A percentile compares a stretch with the other conserved stretches of the same genome.
These are phyloP conservation scores for Poeciliopsis occidentalis DNA, from an alignment of 2,113 vertebrate species.

Conservation along the genomic window DNA sequence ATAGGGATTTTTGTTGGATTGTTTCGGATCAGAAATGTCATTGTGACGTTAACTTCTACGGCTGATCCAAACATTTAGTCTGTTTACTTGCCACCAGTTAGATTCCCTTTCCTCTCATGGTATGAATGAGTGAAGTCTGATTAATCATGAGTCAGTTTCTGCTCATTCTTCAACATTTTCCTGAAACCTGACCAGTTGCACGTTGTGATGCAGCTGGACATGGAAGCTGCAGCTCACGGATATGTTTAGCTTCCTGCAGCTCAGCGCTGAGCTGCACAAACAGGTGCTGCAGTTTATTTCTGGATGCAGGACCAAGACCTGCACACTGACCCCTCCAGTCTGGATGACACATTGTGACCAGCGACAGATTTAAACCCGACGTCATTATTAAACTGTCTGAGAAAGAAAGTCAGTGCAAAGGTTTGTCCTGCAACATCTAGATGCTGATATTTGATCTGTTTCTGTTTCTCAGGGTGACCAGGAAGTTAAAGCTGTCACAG, in stretches of 20 bases:
- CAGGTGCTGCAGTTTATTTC: conserved; percentile 72
- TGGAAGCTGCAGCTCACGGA: conserved; percentile 26
- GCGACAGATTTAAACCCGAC: conserved; percentile 40
- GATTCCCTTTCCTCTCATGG: background rate
- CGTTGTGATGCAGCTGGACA: conserved; percentile 20
- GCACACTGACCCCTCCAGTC: conserved; percentile 14
- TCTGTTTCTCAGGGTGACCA: conserved; percentile 85
- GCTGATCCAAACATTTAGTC: background rate
- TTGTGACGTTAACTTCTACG: background rate
- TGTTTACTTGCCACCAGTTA: background rate
- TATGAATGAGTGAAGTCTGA: background rate
- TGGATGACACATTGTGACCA: conserved; percentile 22
- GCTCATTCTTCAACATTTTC: conserved; percentile 4
- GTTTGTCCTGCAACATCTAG: too few relatives aligned
- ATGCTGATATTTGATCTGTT: background rate
- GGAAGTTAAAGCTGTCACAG: conserved; percentile 82
- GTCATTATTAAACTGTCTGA: conserved; percentile 14
- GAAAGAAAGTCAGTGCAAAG: background rate
- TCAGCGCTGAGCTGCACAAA: conserved; percentile 51
- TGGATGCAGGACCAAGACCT: conserved; percentile 48
- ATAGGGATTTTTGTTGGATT: background rate
- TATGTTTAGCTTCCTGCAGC: conserved; percentile 58
- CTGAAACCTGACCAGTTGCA: conserved; percentile 17
- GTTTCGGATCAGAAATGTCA: background rate
- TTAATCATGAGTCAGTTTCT: conserved; percentile 9